A percentile compares a stretch with the other conserved stretches of the same genome.
Conservation (phyloP, 2,113 vertebrate genomes). For the Mesoclemmys tuberculata region DNA sequence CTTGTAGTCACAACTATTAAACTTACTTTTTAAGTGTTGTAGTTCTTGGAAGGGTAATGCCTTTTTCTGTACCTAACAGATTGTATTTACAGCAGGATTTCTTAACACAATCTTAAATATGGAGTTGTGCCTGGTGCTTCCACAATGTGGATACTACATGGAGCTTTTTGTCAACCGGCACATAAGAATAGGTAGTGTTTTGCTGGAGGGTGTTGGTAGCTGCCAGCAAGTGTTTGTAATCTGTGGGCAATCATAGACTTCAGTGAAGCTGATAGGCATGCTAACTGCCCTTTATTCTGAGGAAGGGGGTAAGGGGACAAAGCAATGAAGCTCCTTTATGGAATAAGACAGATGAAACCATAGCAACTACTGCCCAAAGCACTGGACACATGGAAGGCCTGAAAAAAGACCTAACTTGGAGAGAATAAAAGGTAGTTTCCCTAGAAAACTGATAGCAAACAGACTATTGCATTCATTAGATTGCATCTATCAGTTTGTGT, state of each 20-base stretch:
- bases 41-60: neutral
- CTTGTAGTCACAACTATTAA: neutral
- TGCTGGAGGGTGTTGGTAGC: rapidly evolving
- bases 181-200: rapidly evolving
- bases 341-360: neutral
- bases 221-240: rapidly evolving
- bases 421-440: neutral
- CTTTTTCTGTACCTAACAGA: neutral
- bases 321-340: neutral
- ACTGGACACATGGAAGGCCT: rapidly evolving
- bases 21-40: neutral
- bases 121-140: neutral
- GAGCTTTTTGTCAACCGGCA: rapidly evolving
- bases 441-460: neutral
- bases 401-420: neutral
- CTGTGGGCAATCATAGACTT: neutral
- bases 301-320: neutral
- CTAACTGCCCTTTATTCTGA: neutral
- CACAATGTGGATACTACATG: too few relatives aligned
- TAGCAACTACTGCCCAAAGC: neutral
- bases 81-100: neutral
- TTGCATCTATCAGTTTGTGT: neutral
- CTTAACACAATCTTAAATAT: neutral
- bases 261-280: neutral
- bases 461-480: neutral